Evolutionary conservation across 2,888 invertebrate species (phyloP).

Genomic region (Allolobophora icterica): DNA sequence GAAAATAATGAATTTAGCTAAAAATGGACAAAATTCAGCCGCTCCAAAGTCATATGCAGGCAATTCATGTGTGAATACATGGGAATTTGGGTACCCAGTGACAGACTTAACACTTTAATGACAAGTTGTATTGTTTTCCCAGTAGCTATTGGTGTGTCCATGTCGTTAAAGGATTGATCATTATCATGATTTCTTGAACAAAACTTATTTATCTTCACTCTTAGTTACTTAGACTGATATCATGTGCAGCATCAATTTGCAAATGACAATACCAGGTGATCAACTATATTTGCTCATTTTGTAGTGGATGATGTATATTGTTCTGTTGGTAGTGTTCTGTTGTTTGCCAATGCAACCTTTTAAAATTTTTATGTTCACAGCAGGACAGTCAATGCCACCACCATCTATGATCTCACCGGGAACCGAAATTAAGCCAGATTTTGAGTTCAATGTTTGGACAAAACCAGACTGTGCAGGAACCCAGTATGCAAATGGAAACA

Average conservation of each 20-base stretch:
- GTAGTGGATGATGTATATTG: background rate
- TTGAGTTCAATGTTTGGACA: conserved; percentile 89
- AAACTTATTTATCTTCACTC: no score
- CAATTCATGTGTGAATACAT: background rate
- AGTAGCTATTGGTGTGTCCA: background rate
- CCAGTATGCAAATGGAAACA: conserved; percentile 84
- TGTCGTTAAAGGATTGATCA: background rate
- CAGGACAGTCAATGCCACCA: background rate
- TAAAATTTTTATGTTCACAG: background rate
- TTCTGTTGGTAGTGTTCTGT: background rate
- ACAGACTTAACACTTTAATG: no score
- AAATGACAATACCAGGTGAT: background rate
- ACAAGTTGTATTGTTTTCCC: no score
- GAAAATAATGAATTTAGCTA: background rate
- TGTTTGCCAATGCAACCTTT: background rate
- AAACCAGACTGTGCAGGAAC: conserved; percentile 86
- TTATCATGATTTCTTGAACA: no score
- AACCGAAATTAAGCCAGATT: conserved; percentile 68
- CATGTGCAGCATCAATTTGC: no score
- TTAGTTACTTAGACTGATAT: no score
- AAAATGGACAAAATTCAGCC: background rate
- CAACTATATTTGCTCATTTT: background rate
- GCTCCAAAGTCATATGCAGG: background rate
- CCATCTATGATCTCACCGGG: background rate
- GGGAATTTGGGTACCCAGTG: no score